Evolutionary conservation across 2,888 invertebrate species (phyloP).

Genomic region (Sphaerolaimus hirsutus): DNA sequence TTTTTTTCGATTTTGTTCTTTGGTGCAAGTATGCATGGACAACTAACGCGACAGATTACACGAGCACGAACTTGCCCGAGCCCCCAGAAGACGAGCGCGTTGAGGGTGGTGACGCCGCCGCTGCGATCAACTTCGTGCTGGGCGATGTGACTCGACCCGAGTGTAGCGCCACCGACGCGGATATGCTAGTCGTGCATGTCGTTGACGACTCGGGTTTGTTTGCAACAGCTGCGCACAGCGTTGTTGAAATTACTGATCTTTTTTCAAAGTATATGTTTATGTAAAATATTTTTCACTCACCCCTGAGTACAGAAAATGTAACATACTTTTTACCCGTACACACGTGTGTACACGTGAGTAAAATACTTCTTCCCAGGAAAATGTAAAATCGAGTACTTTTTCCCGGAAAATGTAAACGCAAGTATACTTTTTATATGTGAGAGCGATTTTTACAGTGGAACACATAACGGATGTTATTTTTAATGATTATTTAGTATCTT

Average conservation of each 20-base stretch:
- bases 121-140: constrained; percentile 16
- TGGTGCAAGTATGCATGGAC: not conserved
- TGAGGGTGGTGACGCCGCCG: constrained; percentile 1
- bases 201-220: constrained; percentile 19
- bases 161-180: constrained; percentile 7
- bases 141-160: constrained; percentile 28
- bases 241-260: too few relatives aligned
- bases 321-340: too few relatives aligned
- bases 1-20: not conserved
- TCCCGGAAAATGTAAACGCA: too few relatives aligned
- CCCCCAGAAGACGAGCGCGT: constrained; percentile 1
- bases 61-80: constrained; percentile 8
- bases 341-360: too few relatives aligned
- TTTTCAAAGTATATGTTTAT: not conserved
- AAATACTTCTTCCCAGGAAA: too few relatives aligned
- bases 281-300: not conserved
- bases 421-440: too few relatives aligned
- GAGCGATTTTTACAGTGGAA: too few relatives aligned
- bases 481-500: too few relatives aligned
- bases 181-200: constrained; percentile 27
- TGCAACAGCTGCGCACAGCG: too few relatives aligned
- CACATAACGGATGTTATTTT: too few relatives aligned
- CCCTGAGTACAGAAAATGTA: not conserved
- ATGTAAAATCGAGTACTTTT: too few relatives aligned
- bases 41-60: constrained; percentile 3